Evolutionary conservation across 2,797 vertebrate species (phyloP).

Genomic region (Danio choprae): DNA sequence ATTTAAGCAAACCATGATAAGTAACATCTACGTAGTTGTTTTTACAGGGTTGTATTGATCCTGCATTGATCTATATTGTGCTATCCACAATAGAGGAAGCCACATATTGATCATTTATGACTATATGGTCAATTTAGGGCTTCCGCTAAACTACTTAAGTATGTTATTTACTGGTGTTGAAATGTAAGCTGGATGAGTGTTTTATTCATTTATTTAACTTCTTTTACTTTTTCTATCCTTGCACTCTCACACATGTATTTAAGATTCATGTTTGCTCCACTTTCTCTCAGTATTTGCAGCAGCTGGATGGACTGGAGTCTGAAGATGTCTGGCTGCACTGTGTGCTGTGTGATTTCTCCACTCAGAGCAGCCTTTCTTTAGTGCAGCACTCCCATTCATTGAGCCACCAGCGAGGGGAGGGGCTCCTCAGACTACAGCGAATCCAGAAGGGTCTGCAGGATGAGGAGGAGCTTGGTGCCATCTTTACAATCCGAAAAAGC

Average conservation of each 20-base stretch:
- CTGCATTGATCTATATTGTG: slow-evolving; percentile 36
- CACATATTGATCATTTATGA: slow-evolving; percentile 43
- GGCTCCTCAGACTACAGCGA: slow-evolving; percentile 90
- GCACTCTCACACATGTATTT: background rate
- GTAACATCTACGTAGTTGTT: slow-evolving; percentile 37
- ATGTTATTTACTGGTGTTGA: slow-evolving; percentile 40
- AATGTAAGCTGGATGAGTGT: slow-evolving; percentile 28
- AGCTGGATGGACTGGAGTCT: slow-evolving; percentile 89
- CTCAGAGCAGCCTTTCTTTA: slow-evolving; percentile 94
- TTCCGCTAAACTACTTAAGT: slow-evolving; percentile 16
- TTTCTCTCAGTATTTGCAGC: slow-evolving; percentile 89
- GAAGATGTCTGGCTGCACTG: slow-evolving; percentile 94
- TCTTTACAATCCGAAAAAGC: slow-evolving; percentile 94
- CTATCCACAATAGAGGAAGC: slow-evolving; percentile 24
- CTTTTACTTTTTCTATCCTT: background rate
- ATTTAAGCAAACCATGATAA: slow-evolving; percentile 35
- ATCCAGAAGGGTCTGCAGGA: slow-evolving; percentile 87
- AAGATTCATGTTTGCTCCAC: slow-evolving; percentile 29
- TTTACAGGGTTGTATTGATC: slow-evolving; percentile 42
- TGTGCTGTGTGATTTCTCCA: slow-evolving; percentile 94
- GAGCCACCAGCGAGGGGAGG: slow-evolving; percentile 94
- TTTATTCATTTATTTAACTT: slow-evolving; percentile 82
- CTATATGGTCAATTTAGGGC: slow-evolving; percentile 27
- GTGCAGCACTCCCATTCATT: slow-evolving; percentile 95
- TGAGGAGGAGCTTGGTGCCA: slow-evolving; percentile 91